Conservation (phyloP, 2,888 invertebrate species). For the Allophyes oxyacanthae region DNA sequence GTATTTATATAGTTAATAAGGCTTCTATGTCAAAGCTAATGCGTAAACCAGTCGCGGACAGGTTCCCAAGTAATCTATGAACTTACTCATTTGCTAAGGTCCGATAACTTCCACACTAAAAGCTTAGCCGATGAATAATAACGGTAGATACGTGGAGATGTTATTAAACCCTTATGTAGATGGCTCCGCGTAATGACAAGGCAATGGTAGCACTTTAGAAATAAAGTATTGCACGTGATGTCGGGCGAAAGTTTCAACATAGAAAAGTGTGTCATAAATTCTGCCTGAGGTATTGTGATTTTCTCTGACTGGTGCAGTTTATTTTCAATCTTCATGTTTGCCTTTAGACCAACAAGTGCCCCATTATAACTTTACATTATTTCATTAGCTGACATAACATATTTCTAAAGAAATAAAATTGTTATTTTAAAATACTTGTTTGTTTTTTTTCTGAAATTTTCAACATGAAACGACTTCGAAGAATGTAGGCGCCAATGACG, state of each 20-base stretch:
- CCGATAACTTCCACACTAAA: slow-evolving; percentile 73
- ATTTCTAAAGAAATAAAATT: too few relatives aligned
- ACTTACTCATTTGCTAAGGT: slow-evolving; percentile 61
- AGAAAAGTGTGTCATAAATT: not conserved
- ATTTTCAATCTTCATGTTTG: not conserved
- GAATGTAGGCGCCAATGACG: not conserved
- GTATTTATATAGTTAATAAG: slow-evolving; percentile 56
- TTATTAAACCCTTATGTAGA: slow-evolving; percentile 32
- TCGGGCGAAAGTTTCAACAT: slow-evolving; percentile 3
- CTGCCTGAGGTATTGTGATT: not conserved
- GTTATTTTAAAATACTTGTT: too few relatives aligned
- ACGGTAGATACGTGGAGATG: slow-evolving; percentile 57
- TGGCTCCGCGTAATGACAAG: slow-evolving; percentile 28
- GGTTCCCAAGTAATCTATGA: slow-evolving; percentile 64
- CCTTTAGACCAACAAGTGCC: slow-evolving; percentile 1
- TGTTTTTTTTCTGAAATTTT: too few relatives aligned
- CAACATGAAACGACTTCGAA: too few relatives aligned
- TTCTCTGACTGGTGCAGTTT: too few relatives aligned
- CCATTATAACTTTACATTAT: too few relatives aligned
- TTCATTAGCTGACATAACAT: too few relatives aligned
- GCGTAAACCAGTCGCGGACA: slow-evolving; percentile 67
- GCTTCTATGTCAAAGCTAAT: slow-evolving; percentile 72
- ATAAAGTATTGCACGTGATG: slow-evolving; percentile 11
- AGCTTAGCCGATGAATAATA: slow-evolving; percentile 65
- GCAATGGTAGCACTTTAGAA: slow-evolving; percentile 8